Base-by-base conservation (phyloP, 2,113 vertebrate genomes). In the Mesoclemmys tuberculata region DNA sequence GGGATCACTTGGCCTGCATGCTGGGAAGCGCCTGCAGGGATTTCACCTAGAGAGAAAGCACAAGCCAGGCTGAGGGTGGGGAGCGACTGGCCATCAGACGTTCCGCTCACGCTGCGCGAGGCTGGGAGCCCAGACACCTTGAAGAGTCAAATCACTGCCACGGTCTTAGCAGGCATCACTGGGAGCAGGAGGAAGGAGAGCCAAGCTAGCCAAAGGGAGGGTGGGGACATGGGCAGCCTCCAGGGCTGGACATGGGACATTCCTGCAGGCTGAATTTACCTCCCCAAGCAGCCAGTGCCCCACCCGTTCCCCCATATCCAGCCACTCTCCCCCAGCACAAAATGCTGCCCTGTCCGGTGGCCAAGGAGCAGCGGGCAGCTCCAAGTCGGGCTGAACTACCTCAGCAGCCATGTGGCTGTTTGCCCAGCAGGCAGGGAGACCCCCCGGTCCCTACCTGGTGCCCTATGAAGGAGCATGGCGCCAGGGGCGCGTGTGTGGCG, bases 31-130 rank as follows among this genome's bases (percentile, higher is more conserved):
- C 95, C 46, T 97, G 97, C 86, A 96, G 98, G 13, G 96, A 91
- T 93, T 98, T 99, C 95, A 98, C 98, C 99, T 99, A 93, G 78
- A 44, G 13, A 90, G 74, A 96, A 82, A 90, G 1, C 0, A 88
- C 2, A 31, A 79, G 77, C 31, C 38, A 27, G 18, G 24, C 35
- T 41, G 74, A 46, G 24, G 22, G 18, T 52, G 2, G 12, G 24
- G 49, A 54, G 35, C 1, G 6, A 26, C 22, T 4, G 2, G 64
- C 26, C 29, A 29, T 27, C 18, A 21, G 77, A 10, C 27, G 14
- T 3, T 31, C 14, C 48, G 16, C 19, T 26, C 10, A 0, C 29
- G 5, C 58, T 12, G 14, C 6, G 12, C 41, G 1, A 3, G 5
- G 6, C 18, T 29, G 1, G 19, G 2, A 13, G 35, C 11, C 14